Base-by-base conservation (phyloP, 2,113 vertebrate genomes). In the Quiscalus mexicanus region DNA sequence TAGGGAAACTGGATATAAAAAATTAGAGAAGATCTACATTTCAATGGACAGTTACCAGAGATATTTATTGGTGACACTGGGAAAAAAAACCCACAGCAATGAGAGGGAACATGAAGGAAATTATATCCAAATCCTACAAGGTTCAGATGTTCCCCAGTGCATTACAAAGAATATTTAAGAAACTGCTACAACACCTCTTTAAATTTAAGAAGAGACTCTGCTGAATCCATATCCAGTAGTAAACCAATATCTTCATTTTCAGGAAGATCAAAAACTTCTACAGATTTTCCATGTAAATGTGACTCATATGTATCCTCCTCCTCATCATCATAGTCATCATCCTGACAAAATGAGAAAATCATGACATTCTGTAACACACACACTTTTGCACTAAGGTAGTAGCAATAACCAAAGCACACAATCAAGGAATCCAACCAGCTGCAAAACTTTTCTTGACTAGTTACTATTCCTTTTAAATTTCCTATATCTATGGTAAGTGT, bases 241-340 rank as follows among this genome's bases (percentile, higher is more conserved):
- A 99, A 96, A 94, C 98, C 98, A 50, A 98, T 95, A 69, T 98
- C 98, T 93, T 99, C 99, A 3, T 98, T 98, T 94, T 99, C 98
- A 49, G 99, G 98, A 71, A 99, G 98, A 87, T 99, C 98, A 96
- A 98, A 98, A 90, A 99, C 98, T 96, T 99, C 99, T 27, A 98
- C 97, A 28, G 98, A 98, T 86, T 96, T 98, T 67, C 97, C 98
- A 35, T 97, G 97, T 84, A 99, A 98, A 94, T 98, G 98, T 24
- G 99, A 98, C 52, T 98, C 98, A 67, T 99, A 97, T 20, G 98
- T 83, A 75, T 97, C 98, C 0, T 98, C 98, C 15, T 98, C 98
- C 8, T 98, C 98, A 20, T 99, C 98, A 55, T 98, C 98, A 69
- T 97, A 96, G 67, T 98, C 97, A 28, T 99, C 98, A 64, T 99